phyloP scores from a whole-genome alignment of 37 sponge, comb jelly and placozoan species.

The Cliona cf. orientalis region DNA sequence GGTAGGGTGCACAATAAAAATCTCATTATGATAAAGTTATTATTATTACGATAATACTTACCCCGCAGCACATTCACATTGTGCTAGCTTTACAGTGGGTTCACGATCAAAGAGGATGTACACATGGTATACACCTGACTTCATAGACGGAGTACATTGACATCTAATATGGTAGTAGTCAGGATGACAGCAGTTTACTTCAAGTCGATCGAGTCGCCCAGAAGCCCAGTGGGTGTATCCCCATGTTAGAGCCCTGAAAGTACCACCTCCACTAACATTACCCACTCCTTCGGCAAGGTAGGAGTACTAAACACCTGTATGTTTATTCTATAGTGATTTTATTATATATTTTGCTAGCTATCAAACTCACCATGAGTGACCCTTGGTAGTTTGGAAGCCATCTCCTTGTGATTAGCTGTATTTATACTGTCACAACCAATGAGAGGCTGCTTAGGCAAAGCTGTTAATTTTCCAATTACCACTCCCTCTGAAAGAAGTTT shows the following conservation, averaged over 20 bases:
- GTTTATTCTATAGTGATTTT: not conserved
- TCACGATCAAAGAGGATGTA: slow-evolving; percentile 24
- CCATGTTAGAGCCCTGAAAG: slow-evolving; percentile 30
- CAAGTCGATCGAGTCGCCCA: no score
- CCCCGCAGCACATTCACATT: slow-evolving; percentile 78
- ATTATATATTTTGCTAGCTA: not conserved
- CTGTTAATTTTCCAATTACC: not conserved
- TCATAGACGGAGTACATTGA: not conserved
- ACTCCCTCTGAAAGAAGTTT: not conserved
- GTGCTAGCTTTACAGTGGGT: slow-evolving; percentile 24
- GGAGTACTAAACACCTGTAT: not conserved
- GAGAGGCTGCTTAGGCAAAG: not conserved
- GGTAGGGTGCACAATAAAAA: not conserved
- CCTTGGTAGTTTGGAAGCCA: not conserved
- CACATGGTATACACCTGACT: not conserved
- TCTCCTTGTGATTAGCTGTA: not conserved
- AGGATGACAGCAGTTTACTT: not conserved
- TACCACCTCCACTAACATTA: slow-evolving; percentile 13
- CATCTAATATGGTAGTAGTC: not conserved
- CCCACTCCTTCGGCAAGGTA: not conserved
- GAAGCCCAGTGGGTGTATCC: slow-evolving; percentile 23
- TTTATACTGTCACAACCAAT: not conserved
- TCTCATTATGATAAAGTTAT: not conserved
- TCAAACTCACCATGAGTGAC: not conserved
- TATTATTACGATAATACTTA: slow-evolving; percentile 38